Evolutionary conservation across 2,113 vertebrate species (phyloP), one percentile per base, ranked within the genome.

Genomic region (Phylloscopus whistleri): DNA sequence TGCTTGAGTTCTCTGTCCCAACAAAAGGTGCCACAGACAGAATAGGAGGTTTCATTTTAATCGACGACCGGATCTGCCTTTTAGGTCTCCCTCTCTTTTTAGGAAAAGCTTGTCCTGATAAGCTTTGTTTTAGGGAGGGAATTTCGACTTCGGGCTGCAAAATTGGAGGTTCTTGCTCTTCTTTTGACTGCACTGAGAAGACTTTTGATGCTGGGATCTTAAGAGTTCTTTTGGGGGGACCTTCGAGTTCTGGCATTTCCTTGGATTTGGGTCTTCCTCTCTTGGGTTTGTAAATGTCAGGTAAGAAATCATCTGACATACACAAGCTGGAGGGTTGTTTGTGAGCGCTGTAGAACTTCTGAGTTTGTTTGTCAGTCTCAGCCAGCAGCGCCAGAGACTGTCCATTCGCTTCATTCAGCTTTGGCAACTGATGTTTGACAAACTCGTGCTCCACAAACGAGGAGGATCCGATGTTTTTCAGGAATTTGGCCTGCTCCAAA

Each of bases 121-220:
- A 95, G 84, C 96, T 97, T 90, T 97, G 98, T 52, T 98, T 98
- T 48, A 98, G 90, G 59, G 98, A 97, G 63, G 98, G 98, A 72
- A 98, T 98, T 96, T 99, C 98, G 6, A 98, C 98, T 94, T 99
- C 99, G 16, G 99, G 99, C 73, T 99, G 99, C 95, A 99, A 97
- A 92, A 99, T 98, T 16, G 99, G 99, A 35, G 98, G 99, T 64
- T 99, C 99, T 92, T 98, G 99, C 89, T 99, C 99, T 97, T 99
- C 99, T 92, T 99, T 99, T 10, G 98, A 98, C 46, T 96, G 97
- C 74, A 99, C 96, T 19, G 99, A 99, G 69, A 98, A 99, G 27
- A 99, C 98, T 97, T 99, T 99, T 3, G 98, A 99, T 16, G 99
- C 98, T 23, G 97, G 98, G 59, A 99, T 97, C 95, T 99, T 99